Conservation (phyloP, 2,888 invertebrate genomes). For the Dryadula phaetusa region DNA sequence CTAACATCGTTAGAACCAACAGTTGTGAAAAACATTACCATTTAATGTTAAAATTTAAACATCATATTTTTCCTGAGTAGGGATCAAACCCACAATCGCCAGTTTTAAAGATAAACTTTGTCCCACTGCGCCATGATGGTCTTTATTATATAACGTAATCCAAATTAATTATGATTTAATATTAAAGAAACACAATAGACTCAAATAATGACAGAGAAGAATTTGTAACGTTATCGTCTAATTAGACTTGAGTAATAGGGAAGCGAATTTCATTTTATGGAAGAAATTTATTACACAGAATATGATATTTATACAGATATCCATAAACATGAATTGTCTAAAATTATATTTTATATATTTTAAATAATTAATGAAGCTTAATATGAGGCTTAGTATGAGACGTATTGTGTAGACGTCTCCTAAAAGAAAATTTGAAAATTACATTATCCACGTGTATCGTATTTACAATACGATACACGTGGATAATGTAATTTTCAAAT, state of each 20-base stretch:
- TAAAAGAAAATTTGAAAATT: too few relatives aligned
- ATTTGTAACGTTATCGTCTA: slow-evolving; percentile 75
- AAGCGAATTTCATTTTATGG: slow-evolving; percentile 22
- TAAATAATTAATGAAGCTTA: slow-evolving; percentile 1
- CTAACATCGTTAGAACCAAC: too few relatives aligned
- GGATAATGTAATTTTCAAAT: too few relatives aligned
- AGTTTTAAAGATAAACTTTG: slow-evolving; percentile 23
- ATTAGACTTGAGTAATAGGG: slow-evolving; percentile 58
- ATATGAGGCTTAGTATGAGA: neutral
- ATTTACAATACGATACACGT: too few relatives aligned
- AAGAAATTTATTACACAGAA: slow-evolving; percentile 22
- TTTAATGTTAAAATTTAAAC: too few relatives aligned
- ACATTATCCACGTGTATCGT: too few relatives aligned
- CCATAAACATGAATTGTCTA: slow-evolving; percentile 8
- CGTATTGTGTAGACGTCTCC: neutral
- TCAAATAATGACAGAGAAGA: slow-evolving; percentile 58
- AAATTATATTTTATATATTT: slow-evolving; percentile 7
- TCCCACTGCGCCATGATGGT: too few relatives aligned
- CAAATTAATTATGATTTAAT: slow-evolving; percentile 43
- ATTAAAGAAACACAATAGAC: slow-evolving; percentile 54
- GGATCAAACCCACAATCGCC: too few relatives aligned
- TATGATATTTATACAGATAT: slow-evolving; percentile 22
- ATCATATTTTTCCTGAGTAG: too few relatives aligned
- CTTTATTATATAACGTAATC: slow-evolving; percentile 39
- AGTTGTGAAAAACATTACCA: too few relatives aligned